A percentile compares a stretch with the other conserved stretches of the same genome.
phyloP scores from a whole-genome alignment of 2,888 invertebrate genomes.

The Tenthredo scrophulariae region DNA sequence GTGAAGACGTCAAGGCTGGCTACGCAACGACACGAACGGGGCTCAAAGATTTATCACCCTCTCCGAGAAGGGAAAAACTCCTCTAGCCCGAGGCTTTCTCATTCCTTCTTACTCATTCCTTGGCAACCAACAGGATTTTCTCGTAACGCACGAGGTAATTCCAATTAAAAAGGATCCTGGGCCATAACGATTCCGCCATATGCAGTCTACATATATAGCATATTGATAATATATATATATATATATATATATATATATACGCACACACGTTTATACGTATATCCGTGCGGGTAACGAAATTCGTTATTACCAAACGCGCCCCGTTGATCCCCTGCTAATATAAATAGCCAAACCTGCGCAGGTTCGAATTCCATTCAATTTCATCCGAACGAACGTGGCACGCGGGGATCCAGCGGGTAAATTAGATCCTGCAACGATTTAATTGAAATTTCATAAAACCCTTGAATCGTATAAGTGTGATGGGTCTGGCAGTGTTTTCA shows the following conservation, averaged over 20 bases:
- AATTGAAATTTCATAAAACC: constrained; percentile 72
- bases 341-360: not conserved
- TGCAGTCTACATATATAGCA: not conserved
- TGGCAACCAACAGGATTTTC: not conserved
- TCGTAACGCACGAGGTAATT: constrained; percentile 28
- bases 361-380: constrained; percentile 17
- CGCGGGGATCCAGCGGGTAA: constrained; percentile 1
- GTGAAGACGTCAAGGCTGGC: constrained; percentile 62
- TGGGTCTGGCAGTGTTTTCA: constrained; percentile 64
- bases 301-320: constrained; percentile 17
- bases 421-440: constrained; percentile 65
- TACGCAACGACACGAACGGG: constrained; percentile 59
- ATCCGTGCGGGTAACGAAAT: not conserved
- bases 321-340: not conserved
- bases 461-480: not conserved
- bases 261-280: too few relatives aligned
- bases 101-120: constrained; percentile 10
- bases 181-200: not conserved
- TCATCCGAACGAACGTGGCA: not conserved
- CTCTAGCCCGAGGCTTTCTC: not conserved
- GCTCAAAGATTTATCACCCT: constrained; percentile 60
- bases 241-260: too few relatives aligned
- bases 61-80: constrained; percentile 54
- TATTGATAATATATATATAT: too few relatives aligned
- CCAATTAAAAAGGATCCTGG: constrained; percentile 40